A percentile compares a stretch with the other conserved stretches of the same genome.
Evolutionary conservation across 2,888 invertebrate genomes (phyloP).

Genomic region (Calliopum simillimum): DNA sequence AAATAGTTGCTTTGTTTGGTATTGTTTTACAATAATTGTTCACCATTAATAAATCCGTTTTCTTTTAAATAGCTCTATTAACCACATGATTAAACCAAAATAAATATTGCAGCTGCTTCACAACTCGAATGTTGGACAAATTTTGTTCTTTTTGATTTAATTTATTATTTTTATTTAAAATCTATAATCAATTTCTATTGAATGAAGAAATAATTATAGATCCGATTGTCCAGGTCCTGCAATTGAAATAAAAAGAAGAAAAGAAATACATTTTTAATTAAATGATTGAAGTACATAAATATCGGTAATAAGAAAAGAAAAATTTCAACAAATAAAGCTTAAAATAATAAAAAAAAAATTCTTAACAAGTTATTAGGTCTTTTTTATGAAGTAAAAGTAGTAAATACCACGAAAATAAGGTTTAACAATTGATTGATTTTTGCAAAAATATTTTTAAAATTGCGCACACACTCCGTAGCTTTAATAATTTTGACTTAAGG

Average conservation of each 20-base stretch:
- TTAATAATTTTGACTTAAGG: too few relatives aligned
- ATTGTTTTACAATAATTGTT: not conserved
- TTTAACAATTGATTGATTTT: too few relatives aligned
- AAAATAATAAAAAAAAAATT: conserved; percentile 37
- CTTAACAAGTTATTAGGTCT: not conserved
- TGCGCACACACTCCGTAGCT: too few relatives aligned
- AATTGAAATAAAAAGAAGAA: conserved; percentile 59
- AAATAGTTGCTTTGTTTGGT: not conserved
- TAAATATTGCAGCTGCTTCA: not conserved
- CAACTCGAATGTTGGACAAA: conserved; percentile 47
- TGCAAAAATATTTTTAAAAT: too few relatives aligned
- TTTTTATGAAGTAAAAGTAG: conserved; percentile 5
- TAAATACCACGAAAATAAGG: conserved; percentile 13
- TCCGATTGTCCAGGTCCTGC: conserved; percentile 74
- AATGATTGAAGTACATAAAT: conserved; percentile 16
- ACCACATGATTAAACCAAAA: not conserved
- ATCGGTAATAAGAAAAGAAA: conserved; percentile 33
- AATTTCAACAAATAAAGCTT: conserved; percentile 41
- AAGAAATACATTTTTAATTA: not conserved
- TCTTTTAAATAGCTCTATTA: not conserved
- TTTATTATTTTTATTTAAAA: conserved; percentile 37
- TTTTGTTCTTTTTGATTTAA: conserved; percentile 25
- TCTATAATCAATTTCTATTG: conserved; percentile 68
- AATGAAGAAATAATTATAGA: conserved; percentile 69
- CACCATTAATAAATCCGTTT: too few relatives aligned